phyloP scores from a whole-genome alignment of 2,888 invertebrate species.

The Germaria angustata region DNA sequence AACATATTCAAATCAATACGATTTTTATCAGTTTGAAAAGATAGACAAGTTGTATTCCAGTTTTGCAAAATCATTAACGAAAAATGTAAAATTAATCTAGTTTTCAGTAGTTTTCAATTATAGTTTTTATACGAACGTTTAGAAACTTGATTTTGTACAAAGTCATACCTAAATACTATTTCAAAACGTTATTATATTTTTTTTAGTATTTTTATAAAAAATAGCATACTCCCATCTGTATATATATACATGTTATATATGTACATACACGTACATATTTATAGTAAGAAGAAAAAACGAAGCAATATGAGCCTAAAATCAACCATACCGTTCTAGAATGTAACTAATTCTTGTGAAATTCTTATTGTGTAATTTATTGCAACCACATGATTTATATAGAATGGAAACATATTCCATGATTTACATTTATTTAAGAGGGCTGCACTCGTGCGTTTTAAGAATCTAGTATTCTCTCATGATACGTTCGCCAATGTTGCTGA shows the following conservation, averaged over 20 bases:
- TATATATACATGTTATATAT: background rate
- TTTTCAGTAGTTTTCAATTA: no score
- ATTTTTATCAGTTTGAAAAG: no score
- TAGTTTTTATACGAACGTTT: no score
- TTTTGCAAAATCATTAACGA: no score
- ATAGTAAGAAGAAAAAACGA: background rate
- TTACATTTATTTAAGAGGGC: conserved; percentile 40
- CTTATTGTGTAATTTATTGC: conserved; percentile 54
- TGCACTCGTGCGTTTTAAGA: conserved; percentile 24
- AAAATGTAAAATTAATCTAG: no score
- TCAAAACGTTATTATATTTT: no score
- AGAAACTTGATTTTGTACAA: no score
- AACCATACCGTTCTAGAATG: conserved; percentile 25
- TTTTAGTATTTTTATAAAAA: no score
- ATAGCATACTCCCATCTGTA: no score
- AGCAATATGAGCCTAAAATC: conserved; percentile 37
- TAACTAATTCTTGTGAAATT: conserved; percentile 43
- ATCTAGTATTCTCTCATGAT: conserved; percentile 26
- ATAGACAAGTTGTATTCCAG: no score
- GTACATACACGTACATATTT: background rate
- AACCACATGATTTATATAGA: conserved; percentile 65
- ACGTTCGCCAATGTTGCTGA: background rate
- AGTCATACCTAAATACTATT: no score
- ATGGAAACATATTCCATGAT: conserved; percentile 42
- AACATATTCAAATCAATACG: no score